Evolutionary conservation across 2,113 vertebrate genomes (phyloP).

Genomic region (Alces alces): DNA sequence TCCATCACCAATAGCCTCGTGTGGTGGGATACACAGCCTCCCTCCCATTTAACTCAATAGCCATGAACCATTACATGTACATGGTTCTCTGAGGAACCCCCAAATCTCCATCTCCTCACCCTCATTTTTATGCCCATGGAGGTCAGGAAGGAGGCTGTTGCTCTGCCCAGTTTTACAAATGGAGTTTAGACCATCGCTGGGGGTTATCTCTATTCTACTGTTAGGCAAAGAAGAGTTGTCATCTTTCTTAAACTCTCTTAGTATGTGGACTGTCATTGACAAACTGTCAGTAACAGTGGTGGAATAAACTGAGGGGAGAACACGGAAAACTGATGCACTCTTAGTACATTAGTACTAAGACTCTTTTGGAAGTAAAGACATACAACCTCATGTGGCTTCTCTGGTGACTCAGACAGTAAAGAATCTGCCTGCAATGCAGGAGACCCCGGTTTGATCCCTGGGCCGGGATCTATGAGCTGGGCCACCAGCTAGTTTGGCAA

Average conservation of each 20-base stretch:
- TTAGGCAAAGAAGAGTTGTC: not conserved
- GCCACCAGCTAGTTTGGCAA: not conserved
- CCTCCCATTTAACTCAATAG: not conserved
- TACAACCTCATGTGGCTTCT: not conserved
- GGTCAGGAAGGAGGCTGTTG: not conserved
- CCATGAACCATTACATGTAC: not conserved
- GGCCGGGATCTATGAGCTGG: not conserved
- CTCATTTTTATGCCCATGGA: not conserved
- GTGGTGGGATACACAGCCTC: too few relatives aligned
- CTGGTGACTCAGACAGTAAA: not conserved
- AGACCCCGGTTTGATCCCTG: not conserved
- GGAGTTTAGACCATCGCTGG: not conserved
- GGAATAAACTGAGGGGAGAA: not conserved
- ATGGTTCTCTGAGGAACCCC: not conserved
- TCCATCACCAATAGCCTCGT: too few relatives aligned
- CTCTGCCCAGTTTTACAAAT: not conserved
- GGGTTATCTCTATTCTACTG: not conserved
- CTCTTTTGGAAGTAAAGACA: not conserved
- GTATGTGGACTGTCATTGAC: not conserved
- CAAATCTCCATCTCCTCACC: not conserved
- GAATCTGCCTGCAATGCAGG: not conserved
- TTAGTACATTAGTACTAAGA: not conserved
- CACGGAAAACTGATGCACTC: rapidly evolving
- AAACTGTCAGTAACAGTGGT: not conserved
- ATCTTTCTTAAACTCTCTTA: not conserved